Evolutionary conservation across 2,888 invertebrate species (phyloP), one percentile per base, ranked within the genome.

Genomic region (Pogonocherus hispidulus): DNA sequence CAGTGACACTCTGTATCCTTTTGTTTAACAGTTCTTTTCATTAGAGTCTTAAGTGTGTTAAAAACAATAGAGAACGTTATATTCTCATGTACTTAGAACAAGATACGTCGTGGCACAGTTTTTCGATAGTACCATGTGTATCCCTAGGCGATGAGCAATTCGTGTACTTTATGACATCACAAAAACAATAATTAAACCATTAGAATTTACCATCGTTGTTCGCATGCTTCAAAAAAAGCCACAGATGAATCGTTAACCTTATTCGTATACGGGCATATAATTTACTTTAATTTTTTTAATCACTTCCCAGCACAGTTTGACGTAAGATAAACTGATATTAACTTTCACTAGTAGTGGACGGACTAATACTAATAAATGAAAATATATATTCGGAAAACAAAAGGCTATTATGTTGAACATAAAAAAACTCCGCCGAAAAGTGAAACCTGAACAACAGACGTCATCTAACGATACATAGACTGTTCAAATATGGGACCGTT

Each of bases 141-240:
- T 62, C 62, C 32, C 18, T n/a, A 32, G 62, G 62, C 62, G 5
- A 62, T 9, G 35, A 51, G 8, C 37, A 41, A 9, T 62, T 49
- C 52, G 52, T 62, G 27, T 51, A 27, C 37, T 27, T n/a, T 37
- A 51, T 52, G 51, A 51, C 62, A 51, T 51, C 51, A 37, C 16
- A 51, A n/a, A 62, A 62, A 60, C 32, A 49, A 47, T 62, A 62
- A 62, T 62, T 62, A 62, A 37, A 52, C 37, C 16, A 49, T 60
- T 60, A 32, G 60, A 60, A 60, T 41, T 44, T 49, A 60, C 47
- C 18, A 60, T 51, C 27, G 32, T 51, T 14, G 22, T 47, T 16
- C 32, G 35, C 49, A 60, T 32, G 60, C 27, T 60, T 2, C 1
- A 47, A 22, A 60, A 60, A 56, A 56, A 41, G 16, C n/a, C 32